Base-by-base conservation (phyloP, 2,113 vertebrate genomes). In the Passer domesticus region DNA sequence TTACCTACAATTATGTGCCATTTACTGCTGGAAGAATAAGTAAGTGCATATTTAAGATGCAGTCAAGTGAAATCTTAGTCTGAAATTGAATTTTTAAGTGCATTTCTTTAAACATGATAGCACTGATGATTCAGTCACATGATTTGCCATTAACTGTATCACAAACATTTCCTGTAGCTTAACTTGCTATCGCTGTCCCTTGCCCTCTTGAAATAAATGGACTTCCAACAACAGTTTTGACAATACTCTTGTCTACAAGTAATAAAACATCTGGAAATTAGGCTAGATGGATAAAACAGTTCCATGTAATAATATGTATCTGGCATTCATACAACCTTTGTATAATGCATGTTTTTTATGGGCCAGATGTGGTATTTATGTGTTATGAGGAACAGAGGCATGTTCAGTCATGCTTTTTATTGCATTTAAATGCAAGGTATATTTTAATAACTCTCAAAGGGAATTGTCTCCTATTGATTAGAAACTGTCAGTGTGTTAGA, bases 251-350 rank as follows among this genome's bases (percentile, higher is more conserved):
- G 97, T 98, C 97, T 97, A 96, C 97, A 97, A 96, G 95, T 96
- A 97, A 97, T 97, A 98, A 98, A 98, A 97, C 97, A 97, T 98
- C 96, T 98, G 98, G 97, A 94, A 98, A 98, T 97, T 97, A 97
- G 95, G 66, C 95, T 97, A 96, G 97, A 98, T 98, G 97, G 95
- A 97, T 98, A 98, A 98, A 98, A 97, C 97, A 98, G 97, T 78
- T 95, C 95, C 93, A 93, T 83, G 89, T 97, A 98, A 97, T 97
- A 98, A 97, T 97, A 97, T 27, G 87, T 97, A 96, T 96, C 96
- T 98, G 98, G 98, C 97, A 97, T 94, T 81, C 66, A 87, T 95
- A 97, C 97, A 97, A 96, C 90, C 82, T 96, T 96, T 89, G 56
- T 94, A 97, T 96, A 97, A 97, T 96, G 95, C 89, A 69, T 90